Evolutionary conservation across 2,888 invertebrate genomes (phyloP).

Genomic region (Eudasyphora cyanicolor): DNA sequence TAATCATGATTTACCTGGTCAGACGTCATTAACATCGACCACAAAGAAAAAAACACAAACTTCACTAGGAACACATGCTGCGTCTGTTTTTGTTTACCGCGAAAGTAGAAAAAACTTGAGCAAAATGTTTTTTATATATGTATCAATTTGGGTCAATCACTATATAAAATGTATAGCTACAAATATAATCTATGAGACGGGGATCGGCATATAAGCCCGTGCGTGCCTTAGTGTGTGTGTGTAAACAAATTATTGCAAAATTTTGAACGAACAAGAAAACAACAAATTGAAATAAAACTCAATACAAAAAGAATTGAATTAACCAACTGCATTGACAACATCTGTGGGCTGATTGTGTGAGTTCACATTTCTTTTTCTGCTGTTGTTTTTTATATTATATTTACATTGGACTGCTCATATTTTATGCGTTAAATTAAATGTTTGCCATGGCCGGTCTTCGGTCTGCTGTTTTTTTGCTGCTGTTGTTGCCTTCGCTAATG

Average conservation of each 20-base stretch:
- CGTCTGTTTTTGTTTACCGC: neutral
- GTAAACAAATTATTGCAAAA: slow-evolving; percentile 14
- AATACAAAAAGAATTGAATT: slow-evolving; percentile 11
- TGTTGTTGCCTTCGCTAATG: neutral
- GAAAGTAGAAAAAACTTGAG: neutral
- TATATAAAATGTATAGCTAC: neutral
- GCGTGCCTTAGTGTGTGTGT: neutral
- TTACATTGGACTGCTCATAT: neutral
- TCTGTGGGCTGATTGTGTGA: neutral
- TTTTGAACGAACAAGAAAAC: neutral
- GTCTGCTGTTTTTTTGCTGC: neutral
- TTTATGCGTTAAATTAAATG: slow-evolving; percentile 12
- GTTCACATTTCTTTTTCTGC: neutral
- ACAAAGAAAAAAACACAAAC: neutral
- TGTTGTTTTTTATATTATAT: neutral
- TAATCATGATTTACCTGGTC: no score
- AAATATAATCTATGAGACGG: no score
- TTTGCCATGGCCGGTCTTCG: no score
- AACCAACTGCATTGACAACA: neutral
- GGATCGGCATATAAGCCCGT: neutral
- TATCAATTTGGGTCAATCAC: neutral
- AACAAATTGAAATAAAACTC: neutral
- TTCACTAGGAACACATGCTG: neutral
- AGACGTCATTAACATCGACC: neutral
- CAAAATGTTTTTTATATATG: neutral